Base-by-base conservation (phyloP, 2,888 invertebrate genomes). In the Zygogramma bicolorata region DNA sequence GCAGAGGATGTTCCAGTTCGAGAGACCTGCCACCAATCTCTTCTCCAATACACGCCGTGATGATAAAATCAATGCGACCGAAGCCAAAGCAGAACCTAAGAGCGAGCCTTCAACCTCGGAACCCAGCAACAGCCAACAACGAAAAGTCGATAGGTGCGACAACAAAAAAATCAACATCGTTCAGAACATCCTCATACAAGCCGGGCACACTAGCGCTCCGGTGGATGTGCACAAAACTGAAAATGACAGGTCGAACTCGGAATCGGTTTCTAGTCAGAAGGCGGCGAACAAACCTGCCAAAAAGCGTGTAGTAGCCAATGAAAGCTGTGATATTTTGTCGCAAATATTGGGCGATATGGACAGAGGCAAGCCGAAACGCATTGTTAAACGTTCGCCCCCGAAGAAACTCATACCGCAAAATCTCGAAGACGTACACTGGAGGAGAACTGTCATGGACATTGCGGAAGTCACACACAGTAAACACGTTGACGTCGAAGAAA, bases 281-380 rank as follows among this genome's bases (percentile, higher is more conserved):
- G 25, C n/a, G 5, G 20, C 5, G 20, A 10, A 15, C 4, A 61
- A 61, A n/a, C 3, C 15, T 29, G 10, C 22, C 3, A 49, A 18
- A 22, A 31, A 15, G 10, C 3, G 15, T 2, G 20, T 3, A 13
- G 8, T 31, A 22, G 13, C 7, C 15, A 18, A 31, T 3, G 22
- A 57, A 7, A 27, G 20, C 62, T 25, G 69, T 65, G 78, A 80
- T 65, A 70, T 80, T 60, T 57, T 79, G 18, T 77, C 76, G 5
- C 65, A 75, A 71, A 77, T 80, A 59, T 71, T 80, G 68, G 40
- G 72, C 20, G 74, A 69, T 8, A 80, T 80, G 79, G 73, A 68
- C n/a, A 78, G 72, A 60, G 68, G 61, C 15, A 75, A 67, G 27
- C 72, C 76, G 1, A 68, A 71, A 18, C 0, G 20, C 22, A 5